Conservation (phyloP, 2,888 invertebrate species). For the Sesia apiformis region DNA sequence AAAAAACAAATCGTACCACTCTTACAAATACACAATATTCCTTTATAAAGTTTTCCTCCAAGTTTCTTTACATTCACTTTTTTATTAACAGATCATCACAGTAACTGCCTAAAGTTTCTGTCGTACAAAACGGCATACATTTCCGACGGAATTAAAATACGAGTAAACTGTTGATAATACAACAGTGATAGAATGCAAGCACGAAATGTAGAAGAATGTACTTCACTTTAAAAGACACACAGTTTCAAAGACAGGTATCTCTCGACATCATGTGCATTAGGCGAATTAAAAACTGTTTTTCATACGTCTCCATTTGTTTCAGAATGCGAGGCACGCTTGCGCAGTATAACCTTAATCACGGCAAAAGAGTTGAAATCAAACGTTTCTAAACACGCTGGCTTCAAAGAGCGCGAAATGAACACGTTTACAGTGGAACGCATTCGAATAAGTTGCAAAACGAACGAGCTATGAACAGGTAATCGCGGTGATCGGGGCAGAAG, state of each 20-base stretch:
- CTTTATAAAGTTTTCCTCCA: too few species aligned
- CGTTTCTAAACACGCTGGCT: slow-evolving; percentile 45
- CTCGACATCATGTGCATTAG: slow-evolving; percentile 62
- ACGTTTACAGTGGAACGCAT: slow-evolving; percentile 53
- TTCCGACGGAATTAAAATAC: slow-evolving; percentile 41
- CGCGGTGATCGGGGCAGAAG: slow-evolving; percentile 48
- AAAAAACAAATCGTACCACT: too few species aligned
- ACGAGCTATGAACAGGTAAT: slow-evolving; percentile 41
- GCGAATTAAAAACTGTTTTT: slow-evolving; percentile 67
- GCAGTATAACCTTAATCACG: slow-evolving; percentile 34
- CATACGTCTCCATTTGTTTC: slow-evolving; percentile 55
- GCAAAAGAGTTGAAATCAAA: slow-evolving; percentile 58
- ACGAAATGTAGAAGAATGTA: slow-evolving; percentile 47
- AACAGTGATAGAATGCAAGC: slow-evolving; percentile 48
- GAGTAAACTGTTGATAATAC: slow-evolving; percentile 53
- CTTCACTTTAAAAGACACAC: slow-evolving; percentile 56
- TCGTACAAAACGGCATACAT: slow-evolving; percentile 23
- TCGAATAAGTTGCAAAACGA: slow-evolving; percentile 43
- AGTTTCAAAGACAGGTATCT: slow-evolving; percentile 5
- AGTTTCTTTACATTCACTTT: too few species aligned
- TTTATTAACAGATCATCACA: too few species aligned
- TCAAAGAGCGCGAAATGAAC: slow-evolving; percentile 62
- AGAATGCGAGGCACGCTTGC: slow-evolving; percentile 25
- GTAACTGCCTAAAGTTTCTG: too few species aligned
- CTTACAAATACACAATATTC: too few species aligned